phyloP scores from a whole-genome alignment of 2,113 vertebrate genomes.

The Albula glossodonta region DNA sequence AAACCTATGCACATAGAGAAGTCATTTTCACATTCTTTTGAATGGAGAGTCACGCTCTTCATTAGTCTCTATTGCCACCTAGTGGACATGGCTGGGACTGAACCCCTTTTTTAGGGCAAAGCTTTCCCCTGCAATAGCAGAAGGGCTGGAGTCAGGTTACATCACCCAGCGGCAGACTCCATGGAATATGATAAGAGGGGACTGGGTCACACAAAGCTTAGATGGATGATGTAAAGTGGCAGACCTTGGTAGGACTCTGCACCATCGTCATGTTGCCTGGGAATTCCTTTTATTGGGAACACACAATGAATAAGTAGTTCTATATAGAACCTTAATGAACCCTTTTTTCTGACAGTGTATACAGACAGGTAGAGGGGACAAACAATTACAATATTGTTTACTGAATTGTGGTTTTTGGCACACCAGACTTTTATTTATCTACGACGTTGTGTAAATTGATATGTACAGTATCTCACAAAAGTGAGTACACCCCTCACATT shows the following conservation, averaged over 20 bases:
- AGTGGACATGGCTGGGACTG: not conserved
- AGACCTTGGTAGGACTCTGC: constrained; percentile 59
- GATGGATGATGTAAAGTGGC: constrained; percentile 70
- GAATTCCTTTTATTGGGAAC: constrained; percentile 22
- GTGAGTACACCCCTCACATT: too few relatives aligned
- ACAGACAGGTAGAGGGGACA: too few relatives aligned
- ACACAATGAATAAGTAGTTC: too few relatives aligned
- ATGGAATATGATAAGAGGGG: constrained; percentile 63
- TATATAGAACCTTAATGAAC: too few relatives aligned
- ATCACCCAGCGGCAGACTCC: constrained; percentile 54
- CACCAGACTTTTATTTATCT: too few relatives aligned
- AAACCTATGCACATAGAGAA: not conserved
- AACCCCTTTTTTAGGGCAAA: not conserved
- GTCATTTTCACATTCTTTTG: not conserved
- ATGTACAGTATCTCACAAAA: too few relatives aligned
- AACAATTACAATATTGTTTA: too few relatives aligned
- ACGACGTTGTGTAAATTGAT: too few relatives aligned
- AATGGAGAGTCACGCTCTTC: not conserved
- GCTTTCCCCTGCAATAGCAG: not conserved
- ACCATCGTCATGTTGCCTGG: constrained; percentile 58
- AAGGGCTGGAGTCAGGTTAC: not conserved
- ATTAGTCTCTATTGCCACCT: constrained; percentile 16
- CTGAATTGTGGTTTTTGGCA: too few relatives aligned
- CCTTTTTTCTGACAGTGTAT: too few relatives aligned
- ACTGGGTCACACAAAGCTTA: constrained; percentile 49